phyloP scores from a whole-genome alignment of 2,888 invertebrate species.

The Pterostichus madidus region DNA sequence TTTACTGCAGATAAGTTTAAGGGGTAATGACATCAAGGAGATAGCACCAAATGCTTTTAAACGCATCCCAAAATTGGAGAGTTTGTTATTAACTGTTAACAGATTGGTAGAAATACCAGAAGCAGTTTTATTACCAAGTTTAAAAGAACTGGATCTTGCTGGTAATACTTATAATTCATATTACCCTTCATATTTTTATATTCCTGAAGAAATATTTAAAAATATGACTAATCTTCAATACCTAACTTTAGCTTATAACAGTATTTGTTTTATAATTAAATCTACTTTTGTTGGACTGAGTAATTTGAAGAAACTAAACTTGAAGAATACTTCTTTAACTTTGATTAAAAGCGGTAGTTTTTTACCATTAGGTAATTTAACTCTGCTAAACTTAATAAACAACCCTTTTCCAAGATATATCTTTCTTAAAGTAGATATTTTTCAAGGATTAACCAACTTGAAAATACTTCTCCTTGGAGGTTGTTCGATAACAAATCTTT shows the following conservation, averaged over 20 bases:
- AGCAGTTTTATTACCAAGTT: constrained; percentile 77
- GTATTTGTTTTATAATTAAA: constrained; percentile 78
- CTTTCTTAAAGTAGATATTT: constrained; percentile 76
- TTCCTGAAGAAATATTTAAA: constrained; percentile 78
- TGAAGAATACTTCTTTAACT: constrained; percentile 80
- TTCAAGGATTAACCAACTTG: constrained; percentile 78
- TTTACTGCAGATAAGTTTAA: constrained; percentile 80
- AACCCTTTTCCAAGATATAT: constrained; percentile 78
- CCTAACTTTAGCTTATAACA: constrained; percentile 80
- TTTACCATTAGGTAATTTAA: constrained; percentile 76
- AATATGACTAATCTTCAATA: constrained; percentile 78
- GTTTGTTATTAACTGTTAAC: constrained; percentile 79
- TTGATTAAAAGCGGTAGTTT: constrained; percentile 79
- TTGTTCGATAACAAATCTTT: constrained; percentile 78
- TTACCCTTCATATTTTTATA: constrained; percentile 78
- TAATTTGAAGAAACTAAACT: constrained; percentile 77
- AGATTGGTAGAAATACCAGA: constrained; percentile 79
- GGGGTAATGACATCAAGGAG: constrained; percentile 78
- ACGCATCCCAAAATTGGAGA: constrained; percentile 79
- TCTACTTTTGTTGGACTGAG: constrained; percentile 79
- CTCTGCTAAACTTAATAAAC: constrained; percentile 79
- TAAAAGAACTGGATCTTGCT: constrained; percentile 79
- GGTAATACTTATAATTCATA: constrained; percentile 77
- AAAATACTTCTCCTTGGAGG: constrained; percentile 78
- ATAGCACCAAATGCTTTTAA: constrained; percentile 78